Base-by-base conservation (phyloP, 2,797 vertebrate species). In the Emydoidea blandingii region DNA sequence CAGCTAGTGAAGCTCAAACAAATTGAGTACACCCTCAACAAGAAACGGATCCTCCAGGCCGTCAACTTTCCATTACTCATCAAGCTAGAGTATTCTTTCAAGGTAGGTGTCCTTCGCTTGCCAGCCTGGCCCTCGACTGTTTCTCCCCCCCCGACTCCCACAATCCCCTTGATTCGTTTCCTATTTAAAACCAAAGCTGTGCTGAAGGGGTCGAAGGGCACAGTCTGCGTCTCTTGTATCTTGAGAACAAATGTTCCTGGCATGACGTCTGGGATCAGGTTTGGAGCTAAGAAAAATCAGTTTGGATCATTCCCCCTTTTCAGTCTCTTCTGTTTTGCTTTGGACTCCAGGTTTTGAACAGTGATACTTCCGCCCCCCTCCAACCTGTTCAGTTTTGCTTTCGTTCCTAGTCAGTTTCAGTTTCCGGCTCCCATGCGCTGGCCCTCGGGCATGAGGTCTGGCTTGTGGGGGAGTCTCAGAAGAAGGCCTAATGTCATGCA, bases 1-100 rank as follows among this genome's bases (percentile, higher is more conserved):
- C 87, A 95, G 99, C 99, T 99, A 94, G 99, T 99, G 90, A 99
- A 99, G 97, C 98, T 99, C 98, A 99, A 99, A 97, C 99, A 99
- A 98, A 99, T 99, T 5, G 99, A 99, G 96, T 99, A 99, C 97
- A 99, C 99, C 25, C 98, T 99, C 91, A 99, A 99, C 34, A 99
- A 99, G 97, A 99, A 99, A 96, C 98, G 99, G 94, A 99, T 99
- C 92, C 98, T 99, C 86, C 99, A 99, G 97, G 99, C 99, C 0
- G 99, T 99, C 97, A 99, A 98, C 97, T 99, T 99, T 92, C 99
- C 99, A 79, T 99, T 99, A 96, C 98, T 99, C 52, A 99, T 99
- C 93, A 98, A 95, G 81, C 97, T 99, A 87, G 99, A 99, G 97
- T 99, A 98, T 98, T 99, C 99, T 78, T 99, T 99, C 97, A 99